These are phyloP conservation scores for Petrosia ficiformis DNA, from an alignment of 37 sponge, comb jelly and placozoan species.

Conservation along the genomic window DNA sequence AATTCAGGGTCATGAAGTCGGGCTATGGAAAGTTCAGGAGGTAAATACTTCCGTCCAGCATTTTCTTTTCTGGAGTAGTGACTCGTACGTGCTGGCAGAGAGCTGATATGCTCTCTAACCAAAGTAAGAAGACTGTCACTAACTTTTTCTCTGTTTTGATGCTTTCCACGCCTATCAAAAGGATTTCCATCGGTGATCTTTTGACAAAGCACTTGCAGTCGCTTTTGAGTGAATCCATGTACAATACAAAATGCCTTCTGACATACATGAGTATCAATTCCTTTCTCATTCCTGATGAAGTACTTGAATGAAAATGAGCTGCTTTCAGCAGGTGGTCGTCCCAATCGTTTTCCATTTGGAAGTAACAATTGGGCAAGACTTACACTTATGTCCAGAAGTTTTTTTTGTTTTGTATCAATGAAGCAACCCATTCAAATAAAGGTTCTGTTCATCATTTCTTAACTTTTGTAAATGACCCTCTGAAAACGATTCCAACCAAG, in stretches of 20 bases:
- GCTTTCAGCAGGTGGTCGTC: constrained; percentile 46
- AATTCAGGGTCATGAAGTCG: constrained; percentile 50
- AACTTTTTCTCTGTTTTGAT: constrained; percentile 9
- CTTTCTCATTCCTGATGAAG: constrained; percentile 12
- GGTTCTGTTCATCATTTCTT: constrained; percentile 46
- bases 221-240: constrained; percentile 49
- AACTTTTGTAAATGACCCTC: constrained; percentile 28
- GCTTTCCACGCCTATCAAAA: constrained; percentile 33
- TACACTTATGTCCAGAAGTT: constrained; percentile 32
- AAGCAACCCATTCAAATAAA: constrained; percentile 46
- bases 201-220: constrained; percentile 30
- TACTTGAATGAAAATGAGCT: constrained; percentile 40
- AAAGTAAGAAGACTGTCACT: constrained; percentile 9
- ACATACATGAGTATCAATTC: constrained; percentile 29
- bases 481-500: constrained; percentile 24
- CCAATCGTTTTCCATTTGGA: constrained; percentile 32
- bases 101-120: constrained; percentile 42
- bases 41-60: constrained; percentile 30
- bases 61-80: constrained; percentile 52
- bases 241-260: constrained; percentile 52
- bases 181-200: not conserved
- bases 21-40: constrained; percentile 53
- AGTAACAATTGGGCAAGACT: constrained; percentile 15
- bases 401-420: constrained; percentile 31
- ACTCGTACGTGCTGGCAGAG: constrained; percentile 30